Conservation (phyloP, 2,888 invertebrate species). For the Eupithecia abbreviata region DNA sequence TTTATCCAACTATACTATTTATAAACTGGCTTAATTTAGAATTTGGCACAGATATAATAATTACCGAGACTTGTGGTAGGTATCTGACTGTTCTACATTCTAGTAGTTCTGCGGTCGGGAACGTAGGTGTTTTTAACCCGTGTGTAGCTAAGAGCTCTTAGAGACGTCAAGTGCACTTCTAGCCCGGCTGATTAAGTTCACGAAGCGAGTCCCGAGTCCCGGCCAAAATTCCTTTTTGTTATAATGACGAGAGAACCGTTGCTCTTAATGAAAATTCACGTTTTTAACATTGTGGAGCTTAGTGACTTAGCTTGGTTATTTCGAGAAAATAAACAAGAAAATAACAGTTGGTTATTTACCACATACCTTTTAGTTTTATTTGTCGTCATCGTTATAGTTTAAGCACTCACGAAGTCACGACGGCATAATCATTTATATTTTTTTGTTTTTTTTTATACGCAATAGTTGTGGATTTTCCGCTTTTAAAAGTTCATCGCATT, state of each 20-base stretch:
- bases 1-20: no score
- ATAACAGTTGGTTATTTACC: neutral
- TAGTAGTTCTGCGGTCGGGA: conserved; percentile 25
- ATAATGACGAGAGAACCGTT: conserved; percentile 28
- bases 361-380: neutral
- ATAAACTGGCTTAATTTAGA: no score
- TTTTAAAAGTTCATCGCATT: neutral
- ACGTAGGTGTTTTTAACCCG: conserved; percentile 44
- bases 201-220: conserved; percentile 25
- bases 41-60: no score
- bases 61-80: no score
- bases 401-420: neutral
- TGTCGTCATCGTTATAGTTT: neutral
- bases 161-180: conserved; percentile 64
- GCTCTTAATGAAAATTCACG: conserved; percentile 35
- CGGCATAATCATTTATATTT: no score
- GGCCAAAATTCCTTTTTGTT: conserved; percentile 40
- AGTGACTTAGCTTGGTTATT: neutral
- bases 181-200: conserved; percentile 65
- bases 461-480: no score
- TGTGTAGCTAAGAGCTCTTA: conserved; percentile 54
- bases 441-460: no score
- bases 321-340: neutral
- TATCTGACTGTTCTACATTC: conserved; percentile 18
- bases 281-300: conserved; percentile 13